These are phyloP conservation scores for Amphimallon solstitiale DNA, from an alignment of 2,888 invertebrate species.

Conservation along the genomic window DNA sequence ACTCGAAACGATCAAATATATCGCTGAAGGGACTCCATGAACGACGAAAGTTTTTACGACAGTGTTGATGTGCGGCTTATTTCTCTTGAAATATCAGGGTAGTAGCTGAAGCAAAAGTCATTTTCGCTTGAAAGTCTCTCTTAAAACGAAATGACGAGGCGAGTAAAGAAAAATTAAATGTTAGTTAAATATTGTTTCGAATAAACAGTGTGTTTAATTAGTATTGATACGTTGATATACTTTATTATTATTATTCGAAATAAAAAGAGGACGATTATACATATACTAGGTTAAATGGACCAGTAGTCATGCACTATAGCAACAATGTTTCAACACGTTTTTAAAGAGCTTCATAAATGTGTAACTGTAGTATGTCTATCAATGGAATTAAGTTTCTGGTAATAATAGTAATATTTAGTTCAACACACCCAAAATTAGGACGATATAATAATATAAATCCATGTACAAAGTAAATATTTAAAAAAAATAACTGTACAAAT, in stretches of 20 bases:
- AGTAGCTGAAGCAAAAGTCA: slow-evolving; percentile 8
- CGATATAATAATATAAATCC: no score
- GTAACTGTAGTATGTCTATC: no score
- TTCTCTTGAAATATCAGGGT: slow-evolving; percentile 17
- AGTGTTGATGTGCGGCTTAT: neutral
- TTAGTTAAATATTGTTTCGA: slow-evolving; percentile 12
- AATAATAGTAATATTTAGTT: no score
- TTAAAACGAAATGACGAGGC: neutral
- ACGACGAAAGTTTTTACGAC: no score
- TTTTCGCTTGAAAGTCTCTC: slow-evolving; percentile 7
- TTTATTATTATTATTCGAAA: slow-evolving; percentile 12
- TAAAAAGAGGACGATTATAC: neutral
- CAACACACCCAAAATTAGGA: no score
- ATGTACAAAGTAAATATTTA: no score
- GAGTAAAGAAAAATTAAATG: slow-evolving; percentile 16
- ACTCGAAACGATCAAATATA: neutral
- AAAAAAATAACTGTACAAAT: no score
- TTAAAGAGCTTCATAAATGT: no score
- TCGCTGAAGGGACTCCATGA: neutral
- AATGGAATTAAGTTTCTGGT: no score
- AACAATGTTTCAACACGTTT: no score
- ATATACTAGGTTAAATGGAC: neutral
- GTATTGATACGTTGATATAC: slow-evolving; percentile 9
- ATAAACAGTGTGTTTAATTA: slow-evolving; percentile 26
- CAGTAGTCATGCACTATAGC: no score